phyloP scores from a whole-genome alignment of 2,888 invertebrate genomes.

The Fragum sueziense region DNA sequence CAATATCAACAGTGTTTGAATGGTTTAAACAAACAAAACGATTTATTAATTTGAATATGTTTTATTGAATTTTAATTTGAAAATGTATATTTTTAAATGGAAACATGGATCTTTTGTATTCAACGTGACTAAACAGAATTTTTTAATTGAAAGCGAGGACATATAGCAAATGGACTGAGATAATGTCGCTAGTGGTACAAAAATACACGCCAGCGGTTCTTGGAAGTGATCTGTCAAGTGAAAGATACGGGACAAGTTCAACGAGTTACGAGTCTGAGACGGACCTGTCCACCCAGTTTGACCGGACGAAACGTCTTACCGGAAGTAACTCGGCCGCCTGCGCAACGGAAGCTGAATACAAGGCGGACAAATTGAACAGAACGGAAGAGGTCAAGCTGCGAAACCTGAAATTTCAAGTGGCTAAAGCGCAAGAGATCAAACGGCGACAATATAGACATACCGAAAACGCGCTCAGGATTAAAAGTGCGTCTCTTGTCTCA shows the following conservation, averaged over 20 bases:
- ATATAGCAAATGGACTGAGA: neutral
- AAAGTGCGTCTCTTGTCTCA: constrained; percentile 43
- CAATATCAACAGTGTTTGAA: too few species aligned
- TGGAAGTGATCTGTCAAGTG: neutral
- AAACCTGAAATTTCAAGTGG: constrained; percentile 30
- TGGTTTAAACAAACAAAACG: too few species aligned
- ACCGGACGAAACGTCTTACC: constrained; percentile 19
- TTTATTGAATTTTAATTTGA: too few species aligned
- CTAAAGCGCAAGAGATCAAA: constrained; percentile 42
- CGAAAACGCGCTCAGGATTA: constrained; percentile 36
- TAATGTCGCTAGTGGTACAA: neutral
- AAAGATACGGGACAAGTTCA: neutral
- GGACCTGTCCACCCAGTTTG: neutral
- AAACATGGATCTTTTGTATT: too few species aligned
- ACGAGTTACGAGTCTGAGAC: neutral
- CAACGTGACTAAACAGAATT: too few species aligned
- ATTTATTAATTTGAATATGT: too few species aligned
- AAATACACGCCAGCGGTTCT: neutral
- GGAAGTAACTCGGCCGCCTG: constrained; percentile 52
- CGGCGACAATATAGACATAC: constrained; percentile 36
- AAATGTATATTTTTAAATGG: too few species aligned
- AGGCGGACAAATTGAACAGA: constrained; percentile 56
- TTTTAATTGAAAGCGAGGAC: too few species aligned
- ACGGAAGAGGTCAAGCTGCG: constrained; percentile 53
- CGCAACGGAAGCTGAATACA: constrained; percentile 50